Conservation (phyloP, 37 sponge, comb jelly and placozoan genomes). For the Axinella damicornis region DNA sequence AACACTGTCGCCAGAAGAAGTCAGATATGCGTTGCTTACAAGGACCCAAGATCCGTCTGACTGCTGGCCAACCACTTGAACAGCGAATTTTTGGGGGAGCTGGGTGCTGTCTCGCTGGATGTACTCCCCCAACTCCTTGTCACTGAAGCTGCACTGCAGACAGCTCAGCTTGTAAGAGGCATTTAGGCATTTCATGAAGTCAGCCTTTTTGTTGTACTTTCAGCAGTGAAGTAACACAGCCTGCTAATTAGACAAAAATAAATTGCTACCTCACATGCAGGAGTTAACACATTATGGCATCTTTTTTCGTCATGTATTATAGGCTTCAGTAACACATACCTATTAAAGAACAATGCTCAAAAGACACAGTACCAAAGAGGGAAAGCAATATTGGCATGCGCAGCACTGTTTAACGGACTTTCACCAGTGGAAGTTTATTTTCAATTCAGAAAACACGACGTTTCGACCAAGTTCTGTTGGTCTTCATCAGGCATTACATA, state of each 20-base stretch:
- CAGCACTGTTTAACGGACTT: too few species aligned
- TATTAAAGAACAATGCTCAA: too few species aligned
- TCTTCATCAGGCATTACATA: too few species aligned
- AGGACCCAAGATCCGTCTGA: constrained; percentile 23
- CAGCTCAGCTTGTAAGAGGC: constrained; percentile 25
- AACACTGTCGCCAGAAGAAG: constrained; percentile 7
- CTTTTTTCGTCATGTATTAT: too few species aligned
- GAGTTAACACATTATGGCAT: too few species aligned
- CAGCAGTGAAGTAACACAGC: constrained; percentile 22
- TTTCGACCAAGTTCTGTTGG: too few species aligned
- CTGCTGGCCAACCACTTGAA: background rate
- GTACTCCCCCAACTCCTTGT: constrained; percentile 33
- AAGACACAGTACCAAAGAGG: too few species aligned
- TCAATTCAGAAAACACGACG: too few species aligned
- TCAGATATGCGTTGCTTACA: background rate
- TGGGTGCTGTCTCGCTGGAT: background rate
- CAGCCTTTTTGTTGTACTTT: constrained; percentile 14
- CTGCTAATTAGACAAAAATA: background rate
- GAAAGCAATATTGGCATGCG: too few species aligned
- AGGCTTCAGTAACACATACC: too few species aligned
- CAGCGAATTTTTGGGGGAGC: background rate
- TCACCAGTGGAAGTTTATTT: too few species aligned
- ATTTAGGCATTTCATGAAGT: constrained; percentile 38
- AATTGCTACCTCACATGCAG: too few species aligned
- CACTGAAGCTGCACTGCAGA: constrained; percentile 34